A percentile compares a stretch with the other conserved stretches of the same genome.
Conservation (phyloP, 2,113 vertebrate genomes). For the Cyanoderma ruficeps region DNA sequence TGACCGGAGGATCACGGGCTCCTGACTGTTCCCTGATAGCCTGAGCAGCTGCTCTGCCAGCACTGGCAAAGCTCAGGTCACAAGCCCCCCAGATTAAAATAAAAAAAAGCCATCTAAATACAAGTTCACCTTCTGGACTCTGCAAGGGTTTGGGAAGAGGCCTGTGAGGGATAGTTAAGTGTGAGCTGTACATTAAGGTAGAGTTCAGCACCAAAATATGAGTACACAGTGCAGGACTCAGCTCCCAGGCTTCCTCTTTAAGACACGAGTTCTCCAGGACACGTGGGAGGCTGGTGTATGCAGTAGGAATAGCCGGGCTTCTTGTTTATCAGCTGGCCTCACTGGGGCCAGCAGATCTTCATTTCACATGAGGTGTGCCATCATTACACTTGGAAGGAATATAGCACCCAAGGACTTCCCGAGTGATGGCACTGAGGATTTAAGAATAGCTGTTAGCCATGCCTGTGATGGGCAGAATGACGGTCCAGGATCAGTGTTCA, state of each 20-base stretch:
- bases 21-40: background rate
- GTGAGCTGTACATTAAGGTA: background rate
- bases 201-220: background rate
- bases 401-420: background rate
- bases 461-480: accelerated
- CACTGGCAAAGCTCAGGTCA: accelerated
- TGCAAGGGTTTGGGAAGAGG: background rate
- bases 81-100: background rate
- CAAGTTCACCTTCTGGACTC: background rate
- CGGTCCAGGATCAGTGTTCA: background rate
- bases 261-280: accelerated
- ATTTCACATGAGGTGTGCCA: background rate
- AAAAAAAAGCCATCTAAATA: background rate
- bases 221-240: background rate
- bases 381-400: background rate
- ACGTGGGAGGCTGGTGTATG: accelerated
- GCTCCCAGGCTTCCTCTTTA: background rate
- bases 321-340: background rate
- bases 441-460: background rate
- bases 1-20: background rate
- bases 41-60: background rate
- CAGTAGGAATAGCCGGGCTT: background rate
- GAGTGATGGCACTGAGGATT: background rate
- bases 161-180: background rate
- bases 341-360: background rate